Base-by-base conservation (phyloP, 2,113 vertebrate species). In the Petrocephalus zakoni region DNA sequence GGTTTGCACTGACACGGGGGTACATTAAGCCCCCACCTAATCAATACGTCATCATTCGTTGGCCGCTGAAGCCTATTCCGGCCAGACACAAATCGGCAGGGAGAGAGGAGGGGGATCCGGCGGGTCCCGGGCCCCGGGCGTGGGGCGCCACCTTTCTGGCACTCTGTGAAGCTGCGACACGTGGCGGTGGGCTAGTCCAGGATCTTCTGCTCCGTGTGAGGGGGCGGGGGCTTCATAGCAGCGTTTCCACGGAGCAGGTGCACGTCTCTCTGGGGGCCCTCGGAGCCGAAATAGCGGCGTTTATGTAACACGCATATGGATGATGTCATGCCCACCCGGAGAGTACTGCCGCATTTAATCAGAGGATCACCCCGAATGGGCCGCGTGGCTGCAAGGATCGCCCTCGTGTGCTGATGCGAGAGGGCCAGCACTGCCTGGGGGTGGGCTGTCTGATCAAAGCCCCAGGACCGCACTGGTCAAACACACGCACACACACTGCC, bases 221-320 rank as follows among this genome's bases (percentile, higher is more conserved):
- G 47, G 47, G 47, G 47, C 47, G 47, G 53, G 72, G 72, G 72
- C 13, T 29, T 42, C 5, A 2, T 78, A 29, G 72, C 72, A 78
- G 34, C 15, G 15, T 17, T 19, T 78, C 72, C 34, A 37, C 13
- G 6, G 72, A 78, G 72, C 72, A 78, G 72, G 72, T 78, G 72
- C 17, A 13, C 72, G 19, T 21, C 72, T 42, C 72, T 15, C 72
- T 34, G 19, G 72, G 61, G 72, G 34, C 17, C 72, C 6, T 78
- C 15, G 29, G 72, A 78, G 72, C 72, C 72, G 5, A 78, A 78
- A 78, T 78, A 78, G 72, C 15, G 72, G 72, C 72, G 7, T 78
- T 78, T 78, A 78, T 78, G 72, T 78, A 78, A 78, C 72, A 78
- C 17, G 37, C 72, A 78, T 78, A 78, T 78, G 15, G 72, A 78